Evolutionary conservation across 2,888 invertebrate species (phyloP), one percentile per base, ranked within the genome.

Genomic region (Epinotia nisella): DNA sequence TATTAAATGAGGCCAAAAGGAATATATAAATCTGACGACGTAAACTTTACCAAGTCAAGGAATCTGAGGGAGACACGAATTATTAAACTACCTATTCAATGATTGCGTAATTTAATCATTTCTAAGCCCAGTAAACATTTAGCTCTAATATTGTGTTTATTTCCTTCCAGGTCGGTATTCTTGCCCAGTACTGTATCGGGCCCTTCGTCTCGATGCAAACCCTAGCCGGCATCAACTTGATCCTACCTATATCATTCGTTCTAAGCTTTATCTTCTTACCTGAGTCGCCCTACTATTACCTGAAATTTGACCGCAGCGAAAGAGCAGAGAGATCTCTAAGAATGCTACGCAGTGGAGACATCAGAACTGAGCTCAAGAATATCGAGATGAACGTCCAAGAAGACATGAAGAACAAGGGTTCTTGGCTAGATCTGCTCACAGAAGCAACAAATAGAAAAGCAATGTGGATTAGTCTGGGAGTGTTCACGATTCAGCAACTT

Each of bases 201-300:
- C 94, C 95, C 4, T 94, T 91, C 80, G 94, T 94, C 59, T 88
- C 94, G 76, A 95, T 95, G 87, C 88, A 87, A 76, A 86, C 85
- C 24, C 88, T 95, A 75, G 95, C 95, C 70, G 89, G 89, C 70
- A 92, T 95, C 83, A 95, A 95, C 82, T 87, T 95, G 77, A 83
- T 94, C 76, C 88, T 95, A 70, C 95, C 95, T 13, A 85, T 95
- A 49, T 78, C 94, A 51, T 95, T 95, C 80, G 85, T 95, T 35
- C 70, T 95, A 17, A 87, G 93, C 19, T 94, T 96, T 83, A 85
- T 94, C 49, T 94, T 94, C 82, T 92, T 96, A 84, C 96, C 96
- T n/a, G 96, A 96, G 89, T 95, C 95, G 76, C 96, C 96, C 17
- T 94, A 95, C 78, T 95, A 92, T 83, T 92, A 94, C 78, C 85